Base-by-base conservation (phyloP, 35 echinoderm and acorn worm genomes). In the Heliocidaris erythrogramma region DNA sequence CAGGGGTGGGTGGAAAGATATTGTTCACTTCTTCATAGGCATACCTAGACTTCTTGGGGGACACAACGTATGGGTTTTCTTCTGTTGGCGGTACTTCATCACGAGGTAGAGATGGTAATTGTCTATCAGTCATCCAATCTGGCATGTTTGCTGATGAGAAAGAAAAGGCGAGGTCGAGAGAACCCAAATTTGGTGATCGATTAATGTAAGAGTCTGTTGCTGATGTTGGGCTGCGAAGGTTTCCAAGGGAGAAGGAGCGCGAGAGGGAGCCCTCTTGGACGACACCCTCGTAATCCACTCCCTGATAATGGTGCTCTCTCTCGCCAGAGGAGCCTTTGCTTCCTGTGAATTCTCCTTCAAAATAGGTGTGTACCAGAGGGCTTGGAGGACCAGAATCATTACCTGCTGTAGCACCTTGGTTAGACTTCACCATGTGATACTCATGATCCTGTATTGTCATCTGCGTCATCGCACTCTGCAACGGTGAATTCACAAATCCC, bases 151-250 rank as follows among this genome's bases (percentile, higher is more conserved):
- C 48, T 27, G 92, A 49, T 21, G 92, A 86, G 32, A 92, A 24
- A n/a, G 93, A 91, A 21, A 88, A 90, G 31, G 97, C 96, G 9
- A 98, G 93, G 90, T 98, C 97, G 27, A 98, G 56, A 32, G 97
- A 96, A 16, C 97, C 97, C 59, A 98, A 89, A 35, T 95, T 86
- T 9, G 97, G 96, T 11, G 97, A 98, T 89, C 93, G 86, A 32
- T 94, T 95, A 13, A 95, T 92, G 56, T 95, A 96, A 18, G 96
- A 95, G 61, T 94, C 47, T 50, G 49, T 88, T 21, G 92, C 65
- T 29, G 92, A 96, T 5, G 65, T 78, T 12, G n/a, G 50, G 88
- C 91, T 92, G 86, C 88, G 90, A 7, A 95, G 30, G 88, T 96
- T 59, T 53, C 49, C 90, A 48, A 85, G 30, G 69, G 92, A 86